Base-by-base conservation (phyloP, 2,113 vertebrate species). In the Ia io region DNA sequence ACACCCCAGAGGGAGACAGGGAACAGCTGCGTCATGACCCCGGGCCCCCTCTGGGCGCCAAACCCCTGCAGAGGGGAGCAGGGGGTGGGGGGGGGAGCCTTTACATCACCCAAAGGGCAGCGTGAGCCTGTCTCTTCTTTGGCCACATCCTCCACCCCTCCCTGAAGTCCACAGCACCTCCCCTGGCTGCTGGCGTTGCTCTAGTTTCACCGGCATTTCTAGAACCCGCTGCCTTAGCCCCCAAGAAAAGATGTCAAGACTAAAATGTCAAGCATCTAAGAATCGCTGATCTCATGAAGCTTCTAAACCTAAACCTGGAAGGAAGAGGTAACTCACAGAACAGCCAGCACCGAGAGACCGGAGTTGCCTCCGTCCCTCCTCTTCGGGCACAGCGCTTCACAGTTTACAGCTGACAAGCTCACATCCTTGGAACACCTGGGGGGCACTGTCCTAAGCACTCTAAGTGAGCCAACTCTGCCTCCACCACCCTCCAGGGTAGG, bases 1-100 rank as follows among this genome's bases (percentile, higher is more conserved):
- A 0, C 12, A 17, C 49, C 93, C 61, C 59, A 37, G 56, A 71
- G 47, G 63, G 53, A 91, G 56, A 74, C 18, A 0, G 80, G 30
- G 84, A 90, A 65, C 95, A 96, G 95, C 95, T 97, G 95, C 22
- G 2, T 4, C 3, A 0, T 65, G 74, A 95, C 83, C 86, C 53
- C 23, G 22, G 69, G 30, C 25, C 44, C 28, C 69, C 25, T 11
- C 17, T 4, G 9, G 82, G 53, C 2, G 3, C 88, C 88, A 63
- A 40, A 13, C 2, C 74, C 6, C 73, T 23, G 5, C 73, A 20
- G 30, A 70, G 59, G 67, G 67, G 44, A 9, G 0, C 32, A 6
- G 0, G 28, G 44, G 51, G 23, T 44, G 4, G 2, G 71, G 30
- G 14, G 25, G 37, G 37, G 37, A 37, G n/a, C 1, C 23, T 63